Conservation (phyloP, 2,113 vertebrate species). For the Pitta sordida region DNA sequence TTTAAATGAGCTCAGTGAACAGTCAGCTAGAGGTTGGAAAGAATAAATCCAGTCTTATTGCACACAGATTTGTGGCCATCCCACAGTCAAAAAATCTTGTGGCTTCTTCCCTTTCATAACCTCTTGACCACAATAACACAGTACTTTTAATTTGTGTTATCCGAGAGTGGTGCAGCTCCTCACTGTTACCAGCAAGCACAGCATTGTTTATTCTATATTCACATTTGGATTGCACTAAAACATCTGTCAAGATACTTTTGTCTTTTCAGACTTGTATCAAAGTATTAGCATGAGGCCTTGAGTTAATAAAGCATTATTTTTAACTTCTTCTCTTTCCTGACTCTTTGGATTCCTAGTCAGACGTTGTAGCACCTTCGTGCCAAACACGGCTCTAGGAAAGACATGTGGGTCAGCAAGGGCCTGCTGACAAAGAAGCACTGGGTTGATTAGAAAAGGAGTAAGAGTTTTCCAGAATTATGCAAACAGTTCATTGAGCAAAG, state of each 20-base stretch:
- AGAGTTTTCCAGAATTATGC: neutral
- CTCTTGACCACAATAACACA: neutral
- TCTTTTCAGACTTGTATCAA: neutral
- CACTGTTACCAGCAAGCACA: rapidly evolving
- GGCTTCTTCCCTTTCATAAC: neutral
- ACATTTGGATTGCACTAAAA: neutral
- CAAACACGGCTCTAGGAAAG: neutral
- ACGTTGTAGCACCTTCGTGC: neutral
- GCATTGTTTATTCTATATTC: neutral
- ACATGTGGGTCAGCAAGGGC: rapidly evolving
- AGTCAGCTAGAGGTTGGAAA: neutral
- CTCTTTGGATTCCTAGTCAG: neutral
- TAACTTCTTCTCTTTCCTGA: neutral
- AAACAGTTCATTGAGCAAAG: neutral
- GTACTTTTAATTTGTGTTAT: neutral
- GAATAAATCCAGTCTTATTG: neutral
- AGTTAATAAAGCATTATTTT: neutral
- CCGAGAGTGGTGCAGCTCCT: neutral
- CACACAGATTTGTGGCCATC: neutral
- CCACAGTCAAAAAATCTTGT: neutral
- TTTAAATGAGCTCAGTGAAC: neutral
- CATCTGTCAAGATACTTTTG: neutral
- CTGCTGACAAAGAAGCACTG: neutral
- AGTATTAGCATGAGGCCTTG: neutral
- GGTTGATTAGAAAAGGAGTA: neutral